Evolutionary conservation across 2,113 vertebrate species (phyloP), one percentile per base, ranked within the genome.

Genomic region (Mola mola): DNA sequence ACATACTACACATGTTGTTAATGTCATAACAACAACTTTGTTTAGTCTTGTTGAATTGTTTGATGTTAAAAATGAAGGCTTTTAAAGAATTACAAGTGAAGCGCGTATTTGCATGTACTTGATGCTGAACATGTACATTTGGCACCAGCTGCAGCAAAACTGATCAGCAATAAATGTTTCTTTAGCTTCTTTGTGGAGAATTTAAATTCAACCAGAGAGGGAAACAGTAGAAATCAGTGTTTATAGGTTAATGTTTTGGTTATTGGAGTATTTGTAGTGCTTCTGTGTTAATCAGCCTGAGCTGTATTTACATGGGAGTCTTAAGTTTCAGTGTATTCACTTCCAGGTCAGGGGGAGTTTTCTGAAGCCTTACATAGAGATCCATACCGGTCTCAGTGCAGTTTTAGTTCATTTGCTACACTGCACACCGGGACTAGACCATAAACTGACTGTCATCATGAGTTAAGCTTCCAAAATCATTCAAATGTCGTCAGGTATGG

Each of bases 71-170:
- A 74, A 12, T 80, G 73, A 88, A 82, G 66, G 66, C 75, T 82
- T 87, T 65, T 51, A 7, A 77, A 86, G 72, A 79, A 81, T 77
- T 59, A 70, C 68, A 76, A 70, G 75, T 72, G 43, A 78, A 85
- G 82, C 85, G 84, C 88, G 84, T 19, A 77, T 57, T 41, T 90
- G 89, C 86, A 90, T 91, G 89, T 66, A 61, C 68, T 81, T 86
- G 69, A 79, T 84, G 77, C 78, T 87, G 62, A 80, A 79, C 59
- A 77, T 89, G 78, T 84, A 61, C 69, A 71, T 74, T 60, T 74
- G 53, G 90, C 90, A 83, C 91, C 92, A 86, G 92, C 91, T 95
- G 94, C 93, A 92, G 94, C 93, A 95, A 93, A 93, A 92, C 88
- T 79, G 72, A 92, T 86, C 33, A 20, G 3, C 22, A 51, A 34